These are phyloP conservation scores for Peromyscus californicus DNA, from an alignment of 2,113 vertebrate genomes.

Conservation along the genomic window DNA sequence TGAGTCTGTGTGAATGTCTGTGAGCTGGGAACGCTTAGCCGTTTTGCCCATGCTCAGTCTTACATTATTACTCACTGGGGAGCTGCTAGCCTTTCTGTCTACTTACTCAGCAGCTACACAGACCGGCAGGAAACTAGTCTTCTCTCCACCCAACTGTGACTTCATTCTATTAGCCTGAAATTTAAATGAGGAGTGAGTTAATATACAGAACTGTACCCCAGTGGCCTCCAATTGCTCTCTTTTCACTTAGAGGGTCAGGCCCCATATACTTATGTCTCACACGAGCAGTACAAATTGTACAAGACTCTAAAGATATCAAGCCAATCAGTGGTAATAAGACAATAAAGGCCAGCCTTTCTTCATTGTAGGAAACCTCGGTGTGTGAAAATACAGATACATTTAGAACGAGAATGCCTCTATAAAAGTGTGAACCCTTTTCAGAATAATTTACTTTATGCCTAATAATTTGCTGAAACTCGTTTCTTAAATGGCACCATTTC, in stretches of 20 bases:
- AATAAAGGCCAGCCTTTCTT: slow-evolving; percentile 38
- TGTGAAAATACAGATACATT: slow-evolving; percentile 46
- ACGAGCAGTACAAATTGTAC: slow-evolving; percentile 61
- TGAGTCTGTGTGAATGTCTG: not conserved
- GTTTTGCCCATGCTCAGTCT: not conserved
- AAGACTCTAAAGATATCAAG: slow-evolving; percentile 62
- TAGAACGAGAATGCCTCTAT: not conserved
- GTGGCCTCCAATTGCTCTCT: slow-evolving; percentile 68
- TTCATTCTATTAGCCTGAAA: slow-evolving; percentile 71
- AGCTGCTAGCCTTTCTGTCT: not conserved
- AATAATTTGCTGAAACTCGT: slow-evolving; percentile 13
- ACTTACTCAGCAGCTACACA: not conserved
- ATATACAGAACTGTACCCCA: slow-evolving; percentile 54
- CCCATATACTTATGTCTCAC: slow-evolving; percentile 54
- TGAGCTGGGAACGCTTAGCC: not conserved
- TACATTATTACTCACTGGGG: not conserved
- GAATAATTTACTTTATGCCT: slow-evolving; percentile 50
- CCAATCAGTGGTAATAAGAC: slow-evolving; percentile 62
- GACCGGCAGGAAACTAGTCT: slow-evolving; percentile 40
- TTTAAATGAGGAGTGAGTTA: slow-evolving; percentile 73
- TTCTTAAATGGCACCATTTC: not conserved
- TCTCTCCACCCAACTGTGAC: slow-evolving; percentile 75
- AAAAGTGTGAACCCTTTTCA: slow-evolving; percentile 16
- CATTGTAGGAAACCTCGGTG: not conserved
- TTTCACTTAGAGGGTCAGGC: slow-evolving; percentile 61